These are phyloP conservation scores for Acanthosepion esculentum DNA, from an alignment of 2,888 invertebrate genomes.

Conservation along the genomic window DNA sequence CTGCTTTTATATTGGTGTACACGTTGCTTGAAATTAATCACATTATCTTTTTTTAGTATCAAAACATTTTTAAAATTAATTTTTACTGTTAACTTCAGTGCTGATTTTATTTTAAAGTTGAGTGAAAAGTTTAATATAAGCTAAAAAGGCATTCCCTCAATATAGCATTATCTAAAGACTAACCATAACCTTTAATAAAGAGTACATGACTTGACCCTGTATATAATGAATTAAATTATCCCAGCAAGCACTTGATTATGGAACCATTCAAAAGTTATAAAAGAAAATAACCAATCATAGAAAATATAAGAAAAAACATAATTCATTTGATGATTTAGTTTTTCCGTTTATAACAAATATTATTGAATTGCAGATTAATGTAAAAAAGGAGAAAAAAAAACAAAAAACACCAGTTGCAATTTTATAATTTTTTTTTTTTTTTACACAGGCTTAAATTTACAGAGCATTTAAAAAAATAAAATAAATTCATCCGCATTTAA, in stretches of 20 bases:
- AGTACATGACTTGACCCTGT: neutral
- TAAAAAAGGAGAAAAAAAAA: neutral
- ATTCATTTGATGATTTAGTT: neutral
- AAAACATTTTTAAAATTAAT: too few species aligned
- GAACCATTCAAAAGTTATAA: constrained; percentile 18
- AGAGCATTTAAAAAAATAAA: constrained; percentile 20
- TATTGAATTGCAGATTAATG: neutral
- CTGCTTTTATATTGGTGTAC: too few species aligned
- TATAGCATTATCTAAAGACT: neutral
- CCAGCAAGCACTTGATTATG: neutral
- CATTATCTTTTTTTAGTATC: too few species aligned
- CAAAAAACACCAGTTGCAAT: neutral
- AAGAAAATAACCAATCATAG: neutral
- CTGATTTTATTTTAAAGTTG: too few species aligned
- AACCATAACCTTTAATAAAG: neutral
- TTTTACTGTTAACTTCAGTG: too few species aligned
- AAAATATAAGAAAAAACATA: neutral
- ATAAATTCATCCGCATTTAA: constrained; percentile 20
- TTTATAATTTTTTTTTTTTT: neutral
- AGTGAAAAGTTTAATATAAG: neutral
- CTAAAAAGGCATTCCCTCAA: neutral
- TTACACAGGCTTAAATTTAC: neutral
- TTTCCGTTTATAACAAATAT: constrained; percentile 16
- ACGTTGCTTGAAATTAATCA: too few species aligned
- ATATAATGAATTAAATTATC: neutral